Evolutionary conservation across 2,888 invertebrate genomes (phyloP).

Genomic region (Meganola albula): DNA sequence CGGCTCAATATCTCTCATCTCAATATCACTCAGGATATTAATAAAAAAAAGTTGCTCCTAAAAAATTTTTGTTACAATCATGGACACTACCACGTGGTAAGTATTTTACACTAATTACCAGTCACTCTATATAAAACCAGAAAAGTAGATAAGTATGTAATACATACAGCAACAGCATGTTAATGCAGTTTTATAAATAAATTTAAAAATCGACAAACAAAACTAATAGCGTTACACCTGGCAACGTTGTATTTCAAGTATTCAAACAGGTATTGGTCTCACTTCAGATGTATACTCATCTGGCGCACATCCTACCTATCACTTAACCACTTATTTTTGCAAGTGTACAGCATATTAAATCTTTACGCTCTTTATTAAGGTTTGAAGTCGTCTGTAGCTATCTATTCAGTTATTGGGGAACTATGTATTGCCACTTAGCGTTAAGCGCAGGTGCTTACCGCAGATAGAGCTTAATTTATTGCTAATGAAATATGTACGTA

Average conservation of each 20-base stretch:
- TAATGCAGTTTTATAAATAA: too few relatives aligned
- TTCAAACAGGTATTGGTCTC: slow-evolving; percentile 35
- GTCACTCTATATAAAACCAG: too few relatives aligned
- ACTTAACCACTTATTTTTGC: slow-evolving; percentile 6
- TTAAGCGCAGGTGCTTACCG: slow-evolving; percentile 26
- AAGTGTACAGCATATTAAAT: slow-evolving; percentile 14
- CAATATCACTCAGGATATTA: too few relatives aligned
- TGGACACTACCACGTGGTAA: too few relatives aligned
- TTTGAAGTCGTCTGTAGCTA: slow-evolving; percentile 7
- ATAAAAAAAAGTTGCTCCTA: too few relatives aligned
- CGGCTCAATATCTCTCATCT: too few relatives aligned
- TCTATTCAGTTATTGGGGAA: background rate
- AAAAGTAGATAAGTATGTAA: too few relatives aligned
- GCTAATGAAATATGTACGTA: too few relatives aligned
- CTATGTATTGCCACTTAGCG: slow-evolving; percentile 14
- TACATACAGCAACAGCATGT: too few relatives aligned
- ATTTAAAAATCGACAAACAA: slow-evolving; percentile 47
- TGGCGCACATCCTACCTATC: slow-evolving; percentile 17
- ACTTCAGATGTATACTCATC: slow-evolving; percentile 42
- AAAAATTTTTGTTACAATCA: too few relatives aligned
- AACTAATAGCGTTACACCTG: slow-evolving; percentile 48
- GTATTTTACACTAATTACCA: too few relatives aligned
- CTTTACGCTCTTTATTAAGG: slow-evolving; percentile 13
- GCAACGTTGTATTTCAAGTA: slow-evolving; percentile 48
- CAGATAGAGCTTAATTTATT: slow-evolving; percentile 28